Base-by-base conservation (phyloP, 2,797 vertebrate species). In the Buphagus erythrorhynchus region DNA sequence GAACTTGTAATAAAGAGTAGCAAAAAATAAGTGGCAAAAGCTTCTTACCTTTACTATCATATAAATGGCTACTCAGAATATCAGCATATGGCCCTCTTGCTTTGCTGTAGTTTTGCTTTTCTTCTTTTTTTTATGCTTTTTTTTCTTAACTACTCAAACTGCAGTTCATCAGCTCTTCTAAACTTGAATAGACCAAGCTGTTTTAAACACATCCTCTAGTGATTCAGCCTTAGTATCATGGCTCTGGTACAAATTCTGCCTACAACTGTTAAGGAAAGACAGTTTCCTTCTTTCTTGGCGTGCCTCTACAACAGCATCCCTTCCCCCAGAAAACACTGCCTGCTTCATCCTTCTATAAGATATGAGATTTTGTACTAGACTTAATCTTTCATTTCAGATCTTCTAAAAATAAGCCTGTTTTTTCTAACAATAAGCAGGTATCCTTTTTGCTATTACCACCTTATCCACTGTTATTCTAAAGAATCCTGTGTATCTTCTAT, bases 141-240 rank as follows among this genome's bases (percentile, higher is more conserved):
- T 91, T 91, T 73, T 4, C 10, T 28, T 68, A 57, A 22, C 31
- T 75, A 40, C 85, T 95, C 87, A 88, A 97, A 93, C 79, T 91
- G 78, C 76, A 86, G 95, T 95, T 97, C 95, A 96, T 95, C 94
- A 94, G 75, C 66, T 95, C 79, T 97, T 93, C 96, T 94, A 94
- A 94, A 95, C 94, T 96, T 96, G 96, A 97, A 96, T 97, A 97
- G 95, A 97, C 96, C 96, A 97, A 97, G 96, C 96, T 97, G 96
- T 97, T 97, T 97, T 97, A 97, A 97, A 97, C 96, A 97, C 93
- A 97, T 97, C 96, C 95, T 97, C 85, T 95, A 95, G 95, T 96
- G 95, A 97, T 95, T 97, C 96, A 97, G 93, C 90, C 96, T 95
- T 86, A 88, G 95, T 91, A 95, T 94, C 85, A 94, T 97, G 96